Percentiles rank a stretch among this genome's conserved stretches.
These are phyloP conservation scores for Pachliopta kotzebuea DNA, from an alignment of 2,888 invertebrate genomes.

Conservation along the genomic window DNA sequence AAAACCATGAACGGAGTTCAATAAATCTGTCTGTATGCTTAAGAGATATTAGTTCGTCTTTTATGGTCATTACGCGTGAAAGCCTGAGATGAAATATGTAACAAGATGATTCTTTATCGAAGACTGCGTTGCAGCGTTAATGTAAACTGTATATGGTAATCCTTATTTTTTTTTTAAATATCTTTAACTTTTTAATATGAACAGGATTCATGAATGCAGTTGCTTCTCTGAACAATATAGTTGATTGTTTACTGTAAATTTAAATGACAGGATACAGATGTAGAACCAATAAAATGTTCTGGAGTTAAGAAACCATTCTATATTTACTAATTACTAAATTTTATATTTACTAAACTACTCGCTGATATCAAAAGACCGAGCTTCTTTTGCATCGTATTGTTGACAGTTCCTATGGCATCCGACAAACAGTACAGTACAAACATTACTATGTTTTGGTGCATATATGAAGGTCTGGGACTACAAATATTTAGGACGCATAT, in stretches of 20 bases:
- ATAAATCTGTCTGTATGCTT: slow-evolving; percentile 5
- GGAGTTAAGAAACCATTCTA: too few species aligned
- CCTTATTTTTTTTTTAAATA: slow-evolving; percentile 16
- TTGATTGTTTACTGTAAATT: neutral
- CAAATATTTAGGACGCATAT: too few species aligned
- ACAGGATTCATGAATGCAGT: neutral
- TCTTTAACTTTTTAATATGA: neutral
- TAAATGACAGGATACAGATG: too few species aligned
- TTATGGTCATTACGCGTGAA: slow-evolving; percentile 24
- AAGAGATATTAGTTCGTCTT: slow-evolving; percentile 21
- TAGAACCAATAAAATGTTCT: too few species aligned
- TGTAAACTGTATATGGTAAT: slow-evolving; percentile 23
- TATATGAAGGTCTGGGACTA: too few species aligned
- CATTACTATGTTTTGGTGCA: too few species aligned
- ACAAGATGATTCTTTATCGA: slow-evolving; percentile 17
- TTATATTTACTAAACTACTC: too few species aligned
- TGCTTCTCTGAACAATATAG: neutral
- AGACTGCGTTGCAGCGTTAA: slow-evolving; percentile 17
- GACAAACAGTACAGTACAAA: too few species aligned
- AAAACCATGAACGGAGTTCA: neutral
- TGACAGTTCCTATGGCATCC: too few species aligned
- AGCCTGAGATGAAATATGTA: slow-evolving; percentile 22
- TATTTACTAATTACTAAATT: too few species aligned
- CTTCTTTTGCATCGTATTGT: neutral
- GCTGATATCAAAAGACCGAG: neutral